Percentiles rank a stretch among this genome's conserved stretches.
These are phyloP conservation scores for Telenomus remus DNA, from an alignment of 1,140 invertebrate genomes.

Conservation along the genomic window DNA sequence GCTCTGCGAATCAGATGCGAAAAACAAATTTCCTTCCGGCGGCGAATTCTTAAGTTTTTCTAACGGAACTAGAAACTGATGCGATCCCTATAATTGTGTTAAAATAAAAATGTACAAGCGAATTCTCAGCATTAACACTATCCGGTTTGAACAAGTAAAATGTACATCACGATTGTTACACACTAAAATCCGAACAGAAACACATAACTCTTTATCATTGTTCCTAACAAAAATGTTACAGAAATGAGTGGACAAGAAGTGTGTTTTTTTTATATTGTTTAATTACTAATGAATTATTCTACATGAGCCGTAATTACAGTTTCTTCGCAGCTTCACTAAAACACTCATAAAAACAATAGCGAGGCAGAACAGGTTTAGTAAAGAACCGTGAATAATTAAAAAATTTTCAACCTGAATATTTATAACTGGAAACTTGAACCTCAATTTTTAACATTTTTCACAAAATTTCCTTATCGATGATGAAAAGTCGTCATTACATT, in stretches of 20 bases:
- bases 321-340: too few species aligned
- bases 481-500: constrained; percentile 51
- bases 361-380: too few species aligned
- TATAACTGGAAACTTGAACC: too few species aligned
- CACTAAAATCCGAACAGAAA: too few species aligned
- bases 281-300: constrained; percentile 38
- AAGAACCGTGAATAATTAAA: too few species aligned
- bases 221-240: too few species aligned
- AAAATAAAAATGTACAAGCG: constrained; percentile 51
- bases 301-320: constrained; percentile 2
- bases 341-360: too few species aligned
- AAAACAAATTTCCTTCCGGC: neutral
- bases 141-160: constrained; percentile 39
- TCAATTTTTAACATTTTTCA: too few species aligned
- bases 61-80: constrained; percentile 33
- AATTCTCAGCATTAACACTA: constrained; percentile 64
- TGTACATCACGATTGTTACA: constrained; percentile 35
- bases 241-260: too few species aligned
- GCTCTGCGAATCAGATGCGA: neutral
- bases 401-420: too few species aligned
- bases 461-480: constrained; percentile 51
- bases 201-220: too few species aligned
- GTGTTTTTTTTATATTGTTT: too few species aligned
- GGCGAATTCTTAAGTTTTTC: neutral
- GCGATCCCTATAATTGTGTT: constrained; percentile 27